phyloP scores from a whole-genome alignment of 2,797 vertebrate genomes.

The Florisuga fusca region DNA sequence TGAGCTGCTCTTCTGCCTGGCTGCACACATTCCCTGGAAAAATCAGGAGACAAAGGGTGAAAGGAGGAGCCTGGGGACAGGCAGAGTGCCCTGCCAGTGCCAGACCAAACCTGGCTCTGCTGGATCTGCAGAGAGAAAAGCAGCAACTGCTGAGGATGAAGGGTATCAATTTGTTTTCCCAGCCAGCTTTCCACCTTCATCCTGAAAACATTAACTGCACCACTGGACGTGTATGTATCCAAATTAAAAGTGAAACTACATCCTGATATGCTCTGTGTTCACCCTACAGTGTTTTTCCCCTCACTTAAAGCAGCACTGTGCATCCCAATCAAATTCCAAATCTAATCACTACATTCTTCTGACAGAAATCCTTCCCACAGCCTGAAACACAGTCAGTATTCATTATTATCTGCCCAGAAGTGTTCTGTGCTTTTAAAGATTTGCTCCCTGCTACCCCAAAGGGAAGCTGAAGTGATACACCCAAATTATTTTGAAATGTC shows the following conservation, averaged over 20 bases:
- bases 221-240: accelerated
- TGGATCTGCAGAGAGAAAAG: not conserved
- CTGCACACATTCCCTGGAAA: not conserved
- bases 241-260: not conserved
- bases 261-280: not conserved
- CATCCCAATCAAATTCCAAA: not conserved
- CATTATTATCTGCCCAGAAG: not conserved
- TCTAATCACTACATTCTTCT: not conserved
- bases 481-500: not conserved
- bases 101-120: not conserved
- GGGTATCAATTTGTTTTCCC: not conserved
- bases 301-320: not conserved
- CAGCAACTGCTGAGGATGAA: accelerated
- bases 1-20: not conserved
- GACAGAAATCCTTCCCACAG: not conserved
- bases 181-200: not conserved
- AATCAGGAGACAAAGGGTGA: not conserved
- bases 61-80: not conserved
- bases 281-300: not conserved
- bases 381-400: not conserved
- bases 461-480: not conserved
- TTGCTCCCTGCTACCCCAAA: not conserved
- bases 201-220: not conserved
- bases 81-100: not conserved
- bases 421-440: not conserved